A percentile compares a stretch with the other conserved stretches of the same genome.
Conservation (phyloP, 2,113 vertebrate genomes). For the Oxygymnocypris stewartii region DNA sequence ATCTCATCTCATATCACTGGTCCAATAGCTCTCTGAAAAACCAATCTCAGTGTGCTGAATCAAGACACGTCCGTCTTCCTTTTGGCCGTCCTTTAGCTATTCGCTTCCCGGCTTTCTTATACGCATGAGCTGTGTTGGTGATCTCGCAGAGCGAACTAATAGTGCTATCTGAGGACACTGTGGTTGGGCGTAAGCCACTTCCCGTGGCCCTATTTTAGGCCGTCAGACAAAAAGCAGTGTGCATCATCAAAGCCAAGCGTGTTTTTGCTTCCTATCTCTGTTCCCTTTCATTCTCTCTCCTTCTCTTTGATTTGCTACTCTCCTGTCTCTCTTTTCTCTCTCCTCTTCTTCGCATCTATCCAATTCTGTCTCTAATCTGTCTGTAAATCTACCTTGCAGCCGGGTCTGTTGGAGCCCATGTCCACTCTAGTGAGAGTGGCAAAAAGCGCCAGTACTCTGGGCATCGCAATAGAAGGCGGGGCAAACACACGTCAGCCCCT, state of each 20-base stretch:
- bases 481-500: conserved; percentile 96
- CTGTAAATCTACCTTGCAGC: conserved; percentile 71
- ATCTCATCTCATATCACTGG: conserved; percentile 44
- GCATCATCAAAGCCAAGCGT: conserved; percentile 35
- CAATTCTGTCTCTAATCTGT: conserved; percentile 2
- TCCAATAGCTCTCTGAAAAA: conserved; percentile 48
- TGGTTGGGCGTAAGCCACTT: neutral
- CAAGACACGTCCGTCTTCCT: conserved; percentile 15
- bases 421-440: conserved; percentile 87
- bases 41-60: conserved; percentile 31
- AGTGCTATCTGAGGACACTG: conserved; percentile 2
- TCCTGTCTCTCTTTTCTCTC: neutral
- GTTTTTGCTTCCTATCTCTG: conserved; percentile 5
- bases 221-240: conserved; percentile 8
- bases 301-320: conserved; percentile 22
- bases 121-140: conserved; percentile 22
- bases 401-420: conserved; percentile 90
- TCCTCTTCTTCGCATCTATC: neutral
- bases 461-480: conserved; percentile 96
- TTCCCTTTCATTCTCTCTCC: conserved; percentile 31
- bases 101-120: conserved; percentile 11
- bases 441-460: conserved; percentile 90
- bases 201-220: conserved; percentile 1
- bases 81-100: conserved; percentile 23
- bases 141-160: neutral